Conservation (phyloP, 2,113 vertebrate species). For the rat (Rattus norvegicus) region GRCr8 NC_086028.1:105774001-105774500, state of each 20-base stretch:
- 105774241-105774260: background rate
- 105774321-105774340: background rate
- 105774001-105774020: background rate
- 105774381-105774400: background rate
- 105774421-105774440: background rate
- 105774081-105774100: background rate
- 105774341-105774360: background rate
- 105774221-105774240: background rate
- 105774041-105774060: background rate
- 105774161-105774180: background rate
- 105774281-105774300: too few relatives aligned
- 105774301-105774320: background rate
- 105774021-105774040: background rate
- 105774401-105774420: background rate
- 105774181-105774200: background rate
- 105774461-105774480: too few relatives aligned
- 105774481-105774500: background rate
- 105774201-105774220: background rate
- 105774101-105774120: too few relatives aligned
- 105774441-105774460: background rate
- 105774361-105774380: background rate
- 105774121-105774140: too few relatives aligned
- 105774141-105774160: background rate
- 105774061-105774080: accelerated
- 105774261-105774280: background rate